Percentiles rank a stretch among this genome's conserved stretches.
Conservation (phyloP, 2,113 vertebrate genomes). For the Notothenia rossii region DNA sequence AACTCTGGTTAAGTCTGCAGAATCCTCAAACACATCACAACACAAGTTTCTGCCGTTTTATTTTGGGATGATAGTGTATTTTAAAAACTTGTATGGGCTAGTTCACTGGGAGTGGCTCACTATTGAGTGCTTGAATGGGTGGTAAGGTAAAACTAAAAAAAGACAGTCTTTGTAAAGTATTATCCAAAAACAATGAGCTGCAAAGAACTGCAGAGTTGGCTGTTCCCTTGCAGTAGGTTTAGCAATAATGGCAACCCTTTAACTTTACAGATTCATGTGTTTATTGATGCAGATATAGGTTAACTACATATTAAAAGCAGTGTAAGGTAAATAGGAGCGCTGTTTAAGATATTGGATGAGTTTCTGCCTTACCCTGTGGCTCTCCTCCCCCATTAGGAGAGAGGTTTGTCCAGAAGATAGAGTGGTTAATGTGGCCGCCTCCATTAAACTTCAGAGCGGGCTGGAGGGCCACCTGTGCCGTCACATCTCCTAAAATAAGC, state of each 20-base stretch:
- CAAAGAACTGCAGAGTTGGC: neutral
- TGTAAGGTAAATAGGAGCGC: neutral
- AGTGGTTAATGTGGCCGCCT: constrained; percentile 96
- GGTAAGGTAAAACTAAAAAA: neutral
- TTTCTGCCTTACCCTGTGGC: constrained; percentile 87
- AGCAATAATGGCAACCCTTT: neutral
- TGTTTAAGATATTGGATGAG: fast-evolving
- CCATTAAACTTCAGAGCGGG: constrained; percentile 95
- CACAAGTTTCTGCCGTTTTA: neutral
- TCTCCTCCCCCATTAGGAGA: constrained; percentile 93
- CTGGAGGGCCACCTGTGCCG: constrained; percentile 91
- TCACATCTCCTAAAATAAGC: constrained; percentile 90
- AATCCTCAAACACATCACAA: neutral
- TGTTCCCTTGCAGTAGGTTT: neutral
- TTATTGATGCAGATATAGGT: neutral
- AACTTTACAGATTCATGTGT: neutral
- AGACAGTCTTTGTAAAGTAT: neutral
- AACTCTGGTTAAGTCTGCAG: neutral
- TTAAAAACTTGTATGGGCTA: neutral
- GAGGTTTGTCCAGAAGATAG: constrained; percentile 99
- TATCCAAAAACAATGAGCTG: neutral
- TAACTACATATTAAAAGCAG: constrained; percentile 1
- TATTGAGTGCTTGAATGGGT: neutral
- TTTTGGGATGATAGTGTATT: neutral
- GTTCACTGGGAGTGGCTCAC: neutral